Conservation (phyloP, 2,113 vertebrate genomes). For the Myocastor coypus region DNA sequence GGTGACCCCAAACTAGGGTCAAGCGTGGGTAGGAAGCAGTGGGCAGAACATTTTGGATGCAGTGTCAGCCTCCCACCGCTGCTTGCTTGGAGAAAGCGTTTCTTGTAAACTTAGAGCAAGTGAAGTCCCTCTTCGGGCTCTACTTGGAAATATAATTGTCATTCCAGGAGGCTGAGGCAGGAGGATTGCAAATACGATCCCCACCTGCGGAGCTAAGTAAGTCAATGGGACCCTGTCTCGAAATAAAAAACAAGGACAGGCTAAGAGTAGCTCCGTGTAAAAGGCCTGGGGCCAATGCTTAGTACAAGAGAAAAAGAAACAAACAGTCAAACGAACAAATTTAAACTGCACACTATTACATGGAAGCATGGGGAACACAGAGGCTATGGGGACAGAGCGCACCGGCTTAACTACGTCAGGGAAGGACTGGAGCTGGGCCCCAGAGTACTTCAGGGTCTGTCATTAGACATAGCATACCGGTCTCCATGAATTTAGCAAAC, state of each 20-base stretch:
- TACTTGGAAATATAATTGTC: neutral
- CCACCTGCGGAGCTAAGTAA: neutral
- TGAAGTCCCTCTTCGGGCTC: neutral
- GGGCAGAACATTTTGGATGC: neutral
- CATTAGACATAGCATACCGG: rapidly evolving
- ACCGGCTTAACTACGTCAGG: rapidly evolving
- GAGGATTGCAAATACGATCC: neutral
- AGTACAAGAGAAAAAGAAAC: neutral
- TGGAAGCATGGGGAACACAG: rapidly evolving
- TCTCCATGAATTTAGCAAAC: neutral
- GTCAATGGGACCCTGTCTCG: neutral
- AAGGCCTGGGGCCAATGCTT: neutral
- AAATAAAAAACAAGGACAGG: neutral
- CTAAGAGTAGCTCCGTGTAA: neutral
- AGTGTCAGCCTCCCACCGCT: rapidly evolving
- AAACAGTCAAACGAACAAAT: neutral
- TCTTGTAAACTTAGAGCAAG: neutral
- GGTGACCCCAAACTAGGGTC: neutral
- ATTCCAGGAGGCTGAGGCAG: neutral
- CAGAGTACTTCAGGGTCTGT: rapidly evolving
- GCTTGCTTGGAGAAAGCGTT: neutral
- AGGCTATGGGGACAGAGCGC: neutral
- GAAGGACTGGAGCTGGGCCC: no score
- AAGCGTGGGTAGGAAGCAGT: neutral
- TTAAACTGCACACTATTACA: rapidly evolving